phyloP scores from a whole-genome alignment of 2,888 invertebrate genomes.

The Tetranychus piercei region DNA sequence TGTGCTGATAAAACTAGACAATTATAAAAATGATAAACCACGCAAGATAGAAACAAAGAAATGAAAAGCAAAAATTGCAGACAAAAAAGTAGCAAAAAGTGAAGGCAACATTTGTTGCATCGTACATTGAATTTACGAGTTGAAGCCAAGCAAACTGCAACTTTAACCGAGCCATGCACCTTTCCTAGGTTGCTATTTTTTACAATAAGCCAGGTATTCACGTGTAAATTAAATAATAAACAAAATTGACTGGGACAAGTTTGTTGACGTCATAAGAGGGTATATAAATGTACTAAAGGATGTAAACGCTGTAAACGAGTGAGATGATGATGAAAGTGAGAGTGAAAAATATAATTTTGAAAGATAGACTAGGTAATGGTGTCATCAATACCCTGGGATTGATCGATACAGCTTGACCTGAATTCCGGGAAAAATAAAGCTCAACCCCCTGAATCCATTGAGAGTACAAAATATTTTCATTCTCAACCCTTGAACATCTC shows the following conservation, averaged over 20 bases:
- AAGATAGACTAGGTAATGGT: background rate
- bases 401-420: background rate
- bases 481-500: background rate
- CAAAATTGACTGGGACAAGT: background rate
- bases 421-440: background rate
- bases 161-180: too few species aligned
- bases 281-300: background rate
- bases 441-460: background rate
- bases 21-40: too few species aligned
- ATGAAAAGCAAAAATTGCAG: too few species aligned
- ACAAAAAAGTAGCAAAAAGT: too few species aligned
- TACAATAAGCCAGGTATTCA: too few species aligned
- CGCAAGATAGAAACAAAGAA: too few species aligned
- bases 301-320: background rate
- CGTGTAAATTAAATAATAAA: background rate
- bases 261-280: background rate
- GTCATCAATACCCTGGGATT: background rate
- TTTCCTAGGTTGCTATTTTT: too few species aligned
- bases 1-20: too few species aligned
- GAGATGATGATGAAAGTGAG: background rate
- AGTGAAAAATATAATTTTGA: background rate
- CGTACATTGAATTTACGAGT: too few species aligned
- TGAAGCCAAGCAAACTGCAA: too few species aligned
- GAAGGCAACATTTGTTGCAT: too few species aligned
- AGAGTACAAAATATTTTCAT: too few species aligned